These are phyloP conservation scores for Rattus norvegicus DNA, from an alignment of 2,113 vertebrate species.

Conservation along the genomic window GRCr8 NC_086021.1:107700501-107701000, in stretches of 20 bases:
- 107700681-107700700: background rate
- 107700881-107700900: background rate
- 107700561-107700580: constrained; percentile 63
- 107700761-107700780: background rate
- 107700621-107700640: constrained; percentile 62
- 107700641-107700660: constrained; percentile 32
- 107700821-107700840: background rate
- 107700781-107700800: background rate
- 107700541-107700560: constrained; percentile 75
- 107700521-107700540: constrained; percentile 20
- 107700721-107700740: background rate
- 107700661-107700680: background rate
- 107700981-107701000: background rate
- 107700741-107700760: background rate
- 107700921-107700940: no score
- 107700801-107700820: background rate
- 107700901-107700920: background rate
- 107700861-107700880: background rate
- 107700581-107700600: constrained; percentile 74
- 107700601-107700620: constrained; percentile 70
- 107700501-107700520: constrained; percentile 76
- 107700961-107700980: background rate
- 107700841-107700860: background rate
- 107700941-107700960: background rate
- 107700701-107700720: background rate